Base-by-base conservation (phyloP, 37 sponge, comb jelly and placozoan species). In the Geodia barretti region DNA sequence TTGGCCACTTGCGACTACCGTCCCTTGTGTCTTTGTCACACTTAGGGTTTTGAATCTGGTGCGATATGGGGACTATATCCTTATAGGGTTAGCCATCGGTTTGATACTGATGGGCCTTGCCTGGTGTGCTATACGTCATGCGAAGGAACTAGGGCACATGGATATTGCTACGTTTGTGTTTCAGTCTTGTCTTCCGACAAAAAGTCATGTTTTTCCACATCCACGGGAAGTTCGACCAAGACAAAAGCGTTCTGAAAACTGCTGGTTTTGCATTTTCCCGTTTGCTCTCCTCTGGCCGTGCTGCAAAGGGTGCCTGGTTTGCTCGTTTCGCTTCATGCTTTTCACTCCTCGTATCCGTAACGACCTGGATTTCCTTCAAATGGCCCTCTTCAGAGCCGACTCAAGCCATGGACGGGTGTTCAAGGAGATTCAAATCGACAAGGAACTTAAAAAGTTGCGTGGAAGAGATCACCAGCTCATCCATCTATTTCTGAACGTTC, bases 331-430 rank as follows among this genome's bases (percentile, higher is more conserved):
- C 7, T 47, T 47, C 54, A 72, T 35, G 4, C 26, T 72, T 1
- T 65, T 73, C 67, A 26, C 39, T 26, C 83, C 83, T 62, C 75
- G 83, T 29, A 83, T 83, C 40, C 19, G 25, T 38, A 83, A 73
- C 39, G 83, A 83, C 40, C 75, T 83, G n/a, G 83, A 83, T 39
- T 83, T 83, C 63, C 66, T 83, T 17, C 28, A 61, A 39, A 36
- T 64, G 66, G 24, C 25, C 20, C 68, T 78, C 32, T 78, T 66
- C 35, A 25, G 32, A 59, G 83, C 83, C 17, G 83, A 83, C 39
- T 64, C 83, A n/a, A 67, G 83, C 20, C 83, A 83, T 35, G 83
- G 83, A 19, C 74, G 72, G 38, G 83, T 83, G 39, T 83, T 78
- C 35, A 78, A 64, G 64, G 79, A 78, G 23, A 78, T 78, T 14